Evolutionary conservation across 1,140 invertebrate genomes (phyloP).

Genomic region (Drosophila sturtevanti): DNA sequence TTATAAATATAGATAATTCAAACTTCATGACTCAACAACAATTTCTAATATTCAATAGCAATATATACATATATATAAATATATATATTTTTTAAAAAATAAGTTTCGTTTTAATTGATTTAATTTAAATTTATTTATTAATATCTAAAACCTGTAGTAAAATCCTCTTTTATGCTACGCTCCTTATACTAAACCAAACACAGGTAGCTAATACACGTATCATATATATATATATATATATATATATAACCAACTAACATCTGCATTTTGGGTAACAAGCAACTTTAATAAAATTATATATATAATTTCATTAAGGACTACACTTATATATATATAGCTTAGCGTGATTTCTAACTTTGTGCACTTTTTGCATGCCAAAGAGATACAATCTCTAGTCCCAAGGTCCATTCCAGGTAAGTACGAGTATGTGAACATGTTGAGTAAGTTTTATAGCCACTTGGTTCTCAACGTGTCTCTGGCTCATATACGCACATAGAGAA

Average conservation of each 20-base stretch:
- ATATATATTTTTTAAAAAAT: too few relatives aligned
- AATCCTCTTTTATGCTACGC: too few relatives aligned
- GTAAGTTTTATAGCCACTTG: constrained; percentile 49
- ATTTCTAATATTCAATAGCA: too few relatives aligned
- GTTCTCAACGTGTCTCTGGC: constrained; percentile 18
- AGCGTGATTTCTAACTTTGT: constrained; percentile 36
- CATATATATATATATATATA: neutral
- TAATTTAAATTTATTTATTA: too few relatives aligned
- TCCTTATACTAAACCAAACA: too few relatives aligned
- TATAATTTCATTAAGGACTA: constrained; percentile 47
- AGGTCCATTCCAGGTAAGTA: neutral
- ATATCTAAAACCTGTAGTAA: too few relatives aligned
- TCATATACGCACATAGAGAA: neutral
- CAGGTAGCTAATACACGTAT: neutral
- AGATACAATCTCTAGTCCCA: neutral
- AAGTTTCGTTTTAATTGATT: too few relatives aligned
- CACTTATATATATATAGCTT: constrained; percentile 41
- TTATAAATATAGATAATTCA: too few relatives aligned
- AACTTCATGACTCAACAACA: too few relatives aligned
- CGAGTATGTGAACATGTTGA: constrained; percentile 11
- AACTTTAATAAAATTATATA: constrained; percentile 31
- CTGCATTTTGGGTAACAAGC: constrained; percentile 3
- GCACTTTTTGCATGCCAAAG: constrained; percentile 5
- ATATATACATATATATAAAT: too few relatives aligned
- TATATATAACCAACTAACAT: neutral